Evolutionary conservation across 2,888 invertebrate genomes (phyloP).

Genomic region (Drosophila maculinotata): DNA sequence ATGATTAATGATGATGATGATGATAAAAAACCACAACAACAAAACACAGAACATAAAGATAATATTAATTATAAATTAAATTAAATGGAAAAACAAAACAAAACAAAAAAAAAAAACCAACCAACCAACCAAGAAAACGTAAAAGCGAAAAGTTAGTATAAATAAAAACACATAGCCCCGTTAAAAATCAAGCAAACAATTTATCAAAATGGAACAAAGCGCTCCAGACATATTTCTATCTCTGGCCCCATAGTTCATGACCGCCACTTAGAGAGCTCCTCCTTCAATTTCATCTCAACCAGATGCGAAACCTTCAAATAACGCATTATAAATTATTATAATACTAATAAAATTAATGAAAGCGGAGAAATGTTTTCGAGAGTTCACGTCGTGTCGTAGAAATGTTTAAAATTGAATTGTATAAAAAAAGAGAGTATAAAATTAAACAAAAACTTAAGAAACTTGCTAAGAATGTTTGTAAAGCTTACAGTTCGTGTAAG

Average conservation of each 20-base stretch:
- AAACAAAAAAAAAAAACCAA: conserved; percentile 24
- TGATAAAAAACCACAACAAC: conserved; percentile 29
- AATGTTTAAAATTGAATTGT: conserved; percentile 69
- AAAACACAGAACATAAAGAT: conserved; percentile 55
- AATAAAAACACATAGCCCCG: conserved; percentile 55
- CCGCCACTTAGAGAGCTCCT: conserved; percentile 38
- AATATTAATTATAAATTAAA: conserved; percentile 82
- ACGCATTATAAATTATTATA: conserved; percentile 31
- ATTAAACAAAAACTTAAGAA: conserved; percentile 10
- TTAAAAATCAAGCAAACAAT: conserved; percentile 34
- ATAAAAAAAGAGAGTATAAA: conserved; percentile 44
- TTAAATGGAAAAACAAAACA: conserved; percentile 29
- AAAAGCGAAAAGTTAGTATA: conserved; percentile 69
- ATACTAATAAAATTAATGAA: conserved; percentile 38
- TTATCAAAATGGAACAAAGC: conserved; percentile 18
- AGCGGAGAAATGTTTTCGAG: conserved; percentile 50
- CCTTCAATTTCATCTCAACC: conserved; percentile 40
- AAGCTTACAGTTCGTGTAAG: conserved; percentile 37
- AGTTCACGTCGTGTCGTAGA: conserved; percentile 69
- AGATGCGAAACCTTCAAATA: conserved; percentile 36
- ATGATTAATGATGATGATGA: conserved; percentile 58
- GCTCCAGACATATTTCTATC: conserved; percentile 34
- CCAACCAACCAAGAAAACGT: conserved; percentile 42
- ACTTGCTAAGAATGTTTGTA: conserved; percentile 49
- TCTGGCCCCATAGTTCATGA: conserved; percentile 40